phyloP scores from a whole-genome alignment of 2,113 vertebrate genomes.

The Potamarius usumacintae region DNA sequence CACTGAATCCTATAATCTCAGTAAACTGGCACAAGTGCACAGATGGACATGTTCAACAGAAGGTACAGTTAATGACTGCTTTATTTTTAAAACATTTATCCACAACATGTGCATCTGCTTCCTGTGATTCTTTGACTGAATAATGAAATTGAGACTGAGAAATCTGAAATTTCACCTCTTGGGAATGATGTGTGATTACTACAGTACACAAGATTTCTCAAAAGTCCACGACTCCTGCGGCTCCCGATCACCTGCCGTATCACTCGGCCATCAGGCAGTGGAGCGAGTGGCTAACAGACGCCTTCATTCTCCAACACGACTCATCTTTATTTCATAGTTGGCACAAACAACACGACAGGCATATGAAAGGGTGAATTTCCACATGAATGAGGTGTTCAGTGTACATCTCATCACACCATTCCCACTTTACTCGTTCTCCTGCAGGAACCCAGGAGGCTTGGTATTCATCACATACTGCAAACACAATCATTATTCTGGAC shows the following conservation, averaged over 20 bases:
- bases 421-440: background rate
- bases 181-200: background rate
- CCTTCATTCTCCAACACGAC: constrained; percentile 59
- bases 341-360: constrained; percentile 58
- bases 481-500: background rate
- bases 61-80: background rate
- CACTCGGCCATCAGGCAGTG: no score
- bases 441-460: background rate
- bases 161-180: background rate
- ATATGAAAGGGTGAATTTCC: constrained; percentile 72
- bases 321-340: constrained; percentile 73
- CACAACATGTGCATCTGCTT: background rate
- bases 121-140: background rate
- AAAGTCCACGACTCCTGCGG: background rate
- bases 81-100: background rate
- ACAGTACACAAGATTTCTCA: background rate
- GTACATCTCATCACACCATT: background rate
- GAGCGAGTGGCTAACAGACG: constrained; percentile 19
- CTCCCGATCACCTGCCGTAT: background rate
- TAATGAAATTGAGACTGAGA: background rate
- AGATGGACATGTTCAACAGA: constrained; percentile 3
- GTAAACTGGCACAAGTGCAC: background rate
- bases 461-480: background rate
- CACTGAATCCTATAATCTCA: background rate
- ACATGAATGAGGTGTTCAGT: constrained; percentile 63